Base-by-base conservation (phyloP, 2,888 invertebrate genomes). In the Acleris emargana region DNA sequence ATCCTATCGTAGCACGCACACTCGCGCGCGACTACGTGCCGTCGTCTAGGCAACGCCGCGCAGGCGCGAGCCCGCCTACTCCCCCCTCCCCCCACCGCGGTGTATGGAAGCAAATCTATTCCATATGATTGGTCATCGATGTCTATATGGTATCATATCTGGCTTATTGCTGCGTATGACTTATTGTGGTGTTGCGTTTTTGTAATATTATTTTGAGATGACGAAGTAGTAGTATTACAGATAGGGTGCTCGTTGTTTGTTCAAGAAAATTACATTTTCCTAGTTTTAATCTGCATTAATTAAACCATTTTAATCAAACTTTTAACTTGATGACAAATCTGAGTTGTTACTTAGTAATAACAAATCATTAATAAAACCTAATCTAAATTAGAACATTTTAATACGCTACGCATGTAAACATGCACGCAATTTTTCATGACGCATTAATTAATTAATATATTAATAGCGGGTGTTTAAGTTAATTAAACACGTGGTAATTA, bases 21-120 rank as follows among this genome's bases (percentile, higher is more conserved):
- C 88, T 89, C 87, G 81, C 47, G 72, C 68, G 63, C 70, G 72
- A 68, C 84, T 93, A 93, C 93, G 94, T 94, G 94, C 94, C 92
- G 93, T 93, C 89, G 93, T 91, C 94, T 93, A 93, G 93, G 93
- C 92, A 94, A 93, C 93, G 90, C 82, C 85, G 90, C 93, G 93
- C 91, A 89, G 84, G 91, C 91, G 91, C 89, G 89, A 88, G 91
- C 81, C 89, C 93, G 91, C 93, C 90, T 79, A 87, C 86, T 77
- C 79, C 80, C 77, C 78, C 78, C 81, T 60, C 66, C 68, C 73
- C 73, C 67, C 74, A 72, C 38, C 60, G 16, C 49, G 42, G 17
- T 61, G 50, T 73, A 74, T 74, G 72, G 73, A 72, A 72, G 69
- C 70, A 72, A 60, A 68, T 64, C 82, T 79, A 84, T 83, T 81